Conservation (phyloP, 2,888 invertebrate species). For the Hylaea fasciaria region DNA sequence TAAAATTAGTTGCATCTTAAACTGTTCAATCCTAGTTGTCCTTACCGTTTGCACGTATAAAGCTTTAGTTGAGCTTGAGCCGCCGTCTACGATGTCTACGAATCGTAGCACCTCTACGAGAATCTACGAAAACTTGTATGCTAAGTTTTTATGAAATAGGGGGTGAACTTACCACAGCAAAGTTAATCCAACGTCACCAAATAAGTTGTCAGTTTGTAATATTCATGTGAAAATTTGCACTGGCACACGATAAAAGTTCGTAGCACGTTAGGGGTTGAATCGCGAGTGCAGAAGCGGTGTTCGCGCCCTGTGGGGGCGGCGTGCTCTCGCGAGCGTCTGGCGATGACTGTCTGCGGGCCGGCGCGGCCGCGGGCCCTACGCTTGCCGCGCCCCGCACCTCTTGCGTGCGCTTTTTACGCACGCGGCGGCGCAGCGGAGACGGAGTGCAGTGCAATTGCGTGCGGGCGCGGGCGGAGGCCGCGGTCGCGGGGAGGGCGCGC, state of each 20-base stretch:
- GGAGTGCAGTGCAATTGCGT: slow-evolving; percentile 84
- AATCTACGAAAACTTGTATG: slow-evolving; percentile 32
- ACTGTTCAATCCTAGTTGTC: slow-evolving; percentile 18
- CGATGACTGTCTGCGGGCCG: slow-evolving; percentile 70
- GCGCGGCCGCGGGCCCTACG: slow-evolving; percentile 52
- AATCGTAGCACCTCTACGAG: slow-evolving; percentile 59
- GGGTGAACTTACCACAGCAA: slow-evolving; percentile 38
- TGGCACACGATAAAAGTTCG: slow-evolving; percentile 72
- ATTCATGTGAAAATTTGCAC: slow-evolving; percentile 65
- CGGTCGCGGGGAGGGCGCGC: slow-evolving; percentile 54
- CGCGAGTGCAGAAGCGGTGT: slow-evolving; percentile 58
- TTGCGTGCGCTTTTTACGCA: slow-evolving; percentile 85
- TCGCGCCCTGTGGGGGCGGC: slow-evolving; percentile 80
- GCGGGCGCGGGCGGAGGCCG: slow-evolving; percentile 64
- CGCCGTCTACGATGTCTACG: slow-evolving; percentile 45
- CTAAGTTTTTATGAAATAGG: slow-evolving; percentile 25
- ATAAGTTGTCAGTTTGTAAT: slow-evolving; percentile 46
- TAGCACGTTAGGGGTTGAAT: slow-evolving; percentile 72
- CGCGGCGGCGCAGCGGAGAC: slow-evolving; percentile 72
- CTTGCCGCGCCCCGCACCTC: slow-evolving; percentile 68
- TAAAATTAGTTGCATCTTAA: slow-evolving; percentile 38
- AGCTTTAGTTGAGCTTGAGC: slow-evolving; percentile 12
- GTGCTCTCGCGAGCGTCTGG: slow-evolving; percentile 78
- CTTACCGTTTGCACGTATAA: slow-evolving; percentile 33
- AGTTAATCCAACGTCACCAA: slow-evolving; percentile 44